Base-by-base conservation (phyloP, 2,797 vertebrate species). In the Parauchenoglanis punctatus region DNA sequence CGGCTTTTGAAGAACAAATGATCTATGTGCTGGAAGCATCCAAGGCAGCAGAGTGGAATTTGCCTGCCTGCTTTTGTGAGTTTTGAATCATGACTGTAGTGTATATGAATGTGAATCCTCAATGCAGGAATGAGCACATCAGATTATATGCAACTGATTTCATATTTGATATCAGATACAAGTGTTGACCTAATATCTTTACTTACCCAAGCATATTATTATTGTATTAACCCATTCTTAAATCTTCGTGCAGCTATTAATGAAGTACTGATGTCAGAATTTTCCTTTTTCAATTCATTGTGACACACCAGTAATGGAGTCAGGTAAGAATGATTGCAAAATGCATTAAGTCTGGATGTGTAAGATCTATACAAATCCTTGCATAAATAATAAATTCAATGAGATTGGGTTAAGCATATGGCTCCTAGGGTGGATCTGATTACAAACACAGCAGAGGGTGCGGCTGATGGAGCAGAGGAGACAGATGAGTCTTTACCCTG, bases 401-500 rank as follows among this genome's bases (percentile, higher is more conserved):
- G 84, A n/a, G 20, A 65, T 59, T n/a, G 49, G 58, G 46, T 70
- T 49, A 59, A 84, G 80, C 87, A 87, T 82, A 87, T 86, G 87
- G 87, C 52, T 40, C 23, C 73, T 31, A 20, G 84, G 63, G 54
- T 81, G 78, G 85, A 88, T 90, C 90, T 78, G 68, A 86, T 91
- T 85, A 87, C 89, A 89, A 77, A 83, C 87, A 82, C 85, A 89
- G 75, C 86, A 85, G 68, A 40, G 84, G 90, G 91, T 88, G 91
- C 89, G 91, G 89, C 88, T 85, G 65, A 59, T 63, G 58, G 23
- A 82, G 78, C 84, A 25, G 63, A 81, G 83, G 73, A 72, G 85
- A 67, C 25, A 82, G 13, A 81, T 81, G 80, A 28, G 15, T 40
- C 56, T 44, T 81, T 25, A 18, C 23, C 63, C 5, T 2, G 35